A percentile compares a stretch with the other conserved stretches of the same genome.
Conservation (phyloP, 2,888 invertebrate genomes). For the Thera britannica region DNA sequence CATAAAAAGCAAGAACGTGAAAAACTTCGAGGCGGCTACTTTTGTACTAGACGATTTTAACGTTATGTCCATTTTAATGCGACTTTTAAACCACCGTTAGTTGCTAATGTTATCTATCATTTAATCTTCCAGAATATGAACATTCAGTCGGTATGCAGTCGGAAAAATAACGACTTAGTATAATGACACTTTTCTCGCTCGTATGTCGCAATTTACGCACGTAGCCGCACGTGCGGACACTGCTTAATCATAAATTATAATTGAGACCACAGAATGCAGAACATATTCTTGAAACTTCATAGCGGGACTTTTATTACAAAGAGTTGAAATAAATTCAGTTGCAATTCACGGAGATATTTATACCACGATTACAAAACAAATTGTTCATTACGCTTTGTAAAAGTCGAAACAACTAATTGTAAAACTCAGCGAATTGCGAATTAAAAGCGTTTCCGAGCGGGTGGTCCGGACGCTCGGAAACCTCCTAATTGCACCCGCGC, state of each 20-base stretch:
- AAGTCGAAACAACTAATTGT: conserved; percentile 1
- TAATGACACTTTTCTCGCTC: conserved; percentile 44
- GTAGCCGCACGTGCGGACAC: conserved; percentile 50
- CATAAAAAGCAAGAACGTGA: conserved; percentile 62
- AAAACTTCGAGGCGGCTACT: conserved; percentile 55
- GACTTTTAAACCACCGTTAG: conserved; percentile 63
- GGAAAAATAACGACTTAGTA: conserved; percentile 9
- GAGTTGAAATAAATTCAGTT: background rate
- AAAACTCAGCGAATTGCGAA: conserved; percentile 50
- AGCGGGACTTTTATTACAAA: conserved; percentile 6
- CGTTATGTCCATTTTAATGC: conserved; percentile 69
- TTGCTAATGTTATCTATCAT: conserved; percentile 53
- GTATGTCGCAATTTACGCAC: conserved; percentile 49
- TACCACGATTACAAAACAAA: conserved; percentile 5
- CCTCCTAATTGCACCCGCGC: conserved; percentile 51
- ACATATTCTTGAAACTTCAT: conserved; percentile 15
- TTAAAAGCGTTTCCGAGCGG: conserved; percentile 42
- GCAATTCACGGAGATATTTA: background rate
- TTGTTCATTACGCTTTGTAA: conserved; percentile 4
- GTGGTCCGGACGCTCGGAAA: conserved; percentile 50
- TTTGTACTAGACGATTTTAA: conserved; percentile 59
- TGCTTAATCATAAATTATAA: conserved; percentile 43
- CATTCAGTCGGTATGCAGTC: conserved; percentile 33
- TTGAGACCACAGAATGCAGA: conserved; percentile 35
- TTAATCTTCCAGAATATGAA: conserved; percentile 48